phyloP scores from a whole-genome alignment of 2,888 invertebrate genomes.

The Leptinotarsa tumamoca region DNA sequence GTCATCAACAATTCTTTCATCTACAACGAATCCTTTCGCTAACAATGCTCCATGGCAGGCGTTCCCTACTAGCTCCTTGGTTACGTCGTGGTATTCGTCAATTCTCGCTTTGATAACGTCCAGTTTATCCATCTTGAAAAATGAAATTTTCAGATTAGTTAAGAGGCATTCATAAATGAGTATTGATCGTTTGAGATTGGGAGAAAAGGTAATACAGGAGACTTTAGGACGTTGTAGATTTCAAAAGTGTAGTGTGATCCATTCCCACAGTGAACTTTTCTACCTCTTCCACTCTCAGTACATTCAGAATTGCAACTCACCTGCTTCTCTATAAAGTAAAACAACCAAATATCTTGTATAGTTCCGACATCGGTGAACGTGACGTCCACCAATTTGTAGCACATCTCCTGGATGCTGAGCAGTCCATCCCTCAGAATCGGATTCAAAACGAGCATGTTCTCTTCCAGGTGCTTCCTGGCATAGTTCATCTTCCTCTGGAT shows the following conservation, averaged over 20 bases:
- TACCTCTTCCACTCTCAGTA: too few relatives aligned
- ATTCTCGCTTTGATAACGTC: conserved; percentile 63
- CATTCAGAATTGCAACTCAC: conserved; percentile 58
- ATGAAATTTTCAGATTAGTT: not conserved
- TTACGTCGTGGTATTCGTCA: conserved; percentile 67
- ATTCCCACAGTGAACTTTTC: too few relatives aligned
- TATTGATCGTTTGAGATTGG: too few relatives aligned
- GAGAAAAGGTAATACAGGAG: too few relatives aligned
- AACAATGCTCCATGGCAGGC: conserved; percentile 83
- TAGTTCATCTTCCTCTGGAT: conserved; percentile 75
- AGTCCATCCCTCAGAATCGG: conserved; percentile 79
- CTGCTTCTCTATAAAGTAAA: conserved; percentile 79
- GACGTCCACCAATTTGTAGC: conserved; percentile 72
- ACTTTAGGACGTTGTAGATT: too few relatives aligned
- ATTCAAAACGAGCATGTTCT: conserved; percentile 81
- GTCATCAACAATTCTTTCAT: conserved; percentile 69
- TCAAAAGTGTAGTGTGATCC: too few relatives aligned
- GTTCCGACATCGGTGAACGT: conserved; percentile 73
- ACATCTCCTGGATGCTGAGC: conserved; percentile 77
- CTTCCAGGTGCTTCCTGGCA: conserved; percentile 72
- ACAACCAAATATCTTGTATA: conserved; percentile 71
- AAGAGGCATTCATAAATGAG: too few relatives aligned
- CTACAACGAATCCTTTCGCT: conserved; percentile 82
- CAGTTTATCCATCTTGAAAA: conserved; percentile 66
- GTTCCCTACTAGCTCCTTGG: conserved; percentile 73